phyloP scores from a whole-genome alignment of 2,113 vertebrate species.

The Bucco capensis region DNA sequence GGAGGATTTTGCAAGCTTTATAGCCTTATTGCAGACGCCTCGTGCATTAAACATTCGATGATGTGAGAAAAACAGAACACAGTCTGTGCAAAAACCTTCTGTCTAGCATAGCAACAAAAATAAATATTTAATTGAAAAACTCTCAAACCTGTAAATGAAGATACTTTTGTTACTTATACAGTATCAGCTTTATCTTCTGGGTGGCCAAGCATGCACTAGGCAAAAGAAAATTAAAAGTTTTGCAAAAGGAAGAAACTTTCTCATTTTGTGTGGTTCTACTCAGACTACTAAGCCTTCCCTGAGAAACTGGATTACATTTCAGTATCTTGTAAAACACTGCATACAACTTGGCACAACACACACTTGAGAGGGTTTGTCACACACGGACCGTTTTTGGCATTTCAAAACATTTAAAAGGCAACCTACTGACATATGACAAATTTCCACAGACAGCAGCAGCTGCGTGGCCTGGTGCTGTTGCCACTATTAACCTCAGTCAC shows the following conservation, averaged over 20 bases:
- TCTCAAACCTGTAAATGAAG: neutral
- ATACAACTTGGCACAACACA: neutral
- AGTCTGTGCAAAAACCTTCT: neutral
- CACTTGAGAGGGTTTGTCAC: neutral
- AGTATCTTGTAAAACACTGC: neutral
- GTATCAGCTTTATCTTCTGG: neutral
- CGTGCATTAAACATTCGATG: neutral
- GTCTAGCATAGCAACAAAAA: conserved; percentile 1
- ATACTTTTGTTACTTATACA: neutral
- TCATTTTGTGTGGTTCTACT: neutral
- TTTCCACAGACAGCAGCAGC: conserved; percentile 44
- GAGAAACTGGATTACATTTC: neutral
- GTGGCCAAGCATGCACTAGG: neutral
- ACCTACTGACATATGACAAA: conserved; percentile 25
- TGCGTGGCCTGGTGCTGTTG: conserved; percentile 20
- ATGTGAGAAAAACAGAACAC: conserved; percentile 22
- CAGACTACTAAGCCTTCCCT: neutral
- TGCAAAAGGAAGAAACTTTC: neutral
- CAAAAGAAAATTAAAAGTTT: neutral
- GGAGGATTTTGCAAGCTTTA: conserved; percentile 35
- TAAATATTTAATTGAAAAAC: conserved; percentile 10
- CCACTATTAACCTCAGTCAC: conserved; percentile 51
- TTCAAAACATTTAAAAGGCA: conserved; percentile 35
- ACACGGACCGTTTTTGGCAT: neutral
- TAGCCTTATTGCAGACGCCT: neutral